Percentiles rank a stretch among this genome's conserved stretches.
phyloP scores from a whole-genome alignment of 2,113 vertebrate species.

The Albula glossodonta region DNA sequence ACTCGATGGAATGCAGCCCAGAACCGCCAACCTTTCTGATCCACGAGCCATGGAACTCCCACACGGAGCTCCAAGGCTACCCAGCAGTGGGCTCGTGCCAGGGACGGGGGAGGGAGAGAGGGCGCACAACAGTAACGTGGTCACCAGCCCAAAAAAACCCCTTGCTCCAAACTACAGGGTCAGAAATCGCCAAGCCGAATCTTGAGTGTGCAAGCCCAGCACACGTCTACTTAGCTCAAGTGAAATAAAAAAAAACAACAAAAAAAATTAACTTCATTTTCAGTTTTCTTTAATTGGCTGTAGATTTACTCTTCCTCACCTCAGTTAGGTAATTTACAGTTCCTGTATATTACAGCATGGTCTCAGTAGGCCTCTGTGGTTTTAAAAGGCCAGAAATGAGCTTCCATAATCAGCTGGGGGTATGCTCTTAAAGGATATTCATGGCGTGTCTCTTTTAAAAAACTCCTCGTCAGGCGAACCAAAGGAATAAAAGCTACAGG shows the following conservation, averaged over 20 bases:
- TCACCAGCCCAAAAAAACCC: background rate
- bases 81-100: background rate
- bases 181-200: background rate
- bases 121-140: background rate
- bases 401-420: background rate
- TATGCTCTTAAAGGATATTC: conserved; percentile 27
- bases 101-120: background rate
- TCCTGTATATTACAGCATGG: conserved; percentile 1
- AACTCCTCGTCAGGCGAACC: conserved; percentile 31
- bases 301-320: background rate
- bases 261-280: background rate
- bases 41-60: conserved; percentile 1
- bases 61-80: conserved; percentile 10
- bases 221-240: background rate
- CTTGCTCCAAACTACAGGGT: background rate
- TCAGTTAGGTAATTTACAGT: background rate
- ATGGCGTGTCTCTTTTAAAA: conserved; percentile 22
- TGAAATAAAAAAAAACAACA: background rate
- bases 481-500: conserved; percentile 58
- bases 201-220: background rate
- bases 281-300: background rate
- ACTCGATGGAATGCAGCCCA: background rate
- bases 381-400: conserved; percentile 26
- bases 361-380: conserved; percentile 13
- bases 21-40: conserved; percentile 17